Percentiles rank a stretch among this genome's conserved stretches.
These are phyloP conservation scores for Lontra canadensis DNA, from an alignment of 2,113 vertebrate species.

Conservation along the genomic window DNA sequence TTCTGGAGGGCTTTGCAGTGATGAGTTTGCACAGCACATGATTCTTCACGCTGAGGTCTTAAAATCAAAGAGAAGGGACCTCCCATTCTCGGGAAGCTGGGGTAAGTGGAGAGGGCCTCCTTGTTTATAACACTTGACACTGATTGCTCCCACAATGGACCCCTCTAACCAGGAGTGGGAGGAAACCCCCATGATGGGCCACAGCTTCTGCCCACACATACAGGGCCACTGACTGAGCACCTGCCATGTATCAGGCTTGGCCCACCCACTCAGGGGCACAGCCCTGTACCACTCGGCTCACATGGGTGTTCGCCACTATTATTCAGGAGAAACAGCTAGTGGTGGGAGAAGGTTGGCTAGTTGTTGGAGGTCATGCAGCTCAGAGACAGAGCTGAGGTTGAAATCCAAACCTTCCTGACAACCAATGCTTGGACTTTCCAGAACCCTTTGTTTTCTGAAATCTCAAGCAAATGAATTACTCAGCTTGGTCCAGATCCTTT, in stretches of 20 bases:
- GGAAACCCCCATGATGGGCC: accelerated
- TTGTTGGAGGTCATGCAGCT: background rate
- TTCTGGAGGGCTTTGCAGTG: background rate
- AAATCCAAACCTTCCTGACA: background rate
- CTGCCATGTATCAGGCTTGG: accelerated
- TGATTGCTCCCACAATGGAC: accelerated
- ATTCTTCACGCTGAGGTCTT: background rate
- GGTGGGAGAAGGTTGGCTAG: background rate
- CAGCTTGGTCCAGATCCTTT: background rate
- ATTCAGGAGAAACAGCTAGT: background rate
- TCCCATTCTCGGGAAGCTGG: background rate
- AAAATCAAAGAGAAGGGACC: background rate
- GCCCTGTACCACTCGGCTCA: accelerated
- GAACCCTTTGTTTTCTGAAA: background rate
- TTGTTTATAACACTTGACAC: background rate
- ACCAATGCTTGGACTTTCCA: background rate
- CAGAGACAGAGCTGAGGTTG: background rate
- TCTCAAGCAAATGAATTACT: background rate
- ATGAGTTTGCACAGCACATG: background rate
- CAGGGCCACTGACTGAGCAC: accelerated
- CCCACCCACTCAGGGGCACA: accelerated
- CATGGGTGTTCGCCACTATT: accelerated
- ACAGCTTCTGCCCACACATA: accelerated
- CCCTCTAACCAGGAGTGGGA: accelerated
- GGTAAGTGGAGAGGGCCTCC: background rate